Conservation (phyloP, 2,888 invertebrate species). For the Barypeithes pellucidus region DNA sequence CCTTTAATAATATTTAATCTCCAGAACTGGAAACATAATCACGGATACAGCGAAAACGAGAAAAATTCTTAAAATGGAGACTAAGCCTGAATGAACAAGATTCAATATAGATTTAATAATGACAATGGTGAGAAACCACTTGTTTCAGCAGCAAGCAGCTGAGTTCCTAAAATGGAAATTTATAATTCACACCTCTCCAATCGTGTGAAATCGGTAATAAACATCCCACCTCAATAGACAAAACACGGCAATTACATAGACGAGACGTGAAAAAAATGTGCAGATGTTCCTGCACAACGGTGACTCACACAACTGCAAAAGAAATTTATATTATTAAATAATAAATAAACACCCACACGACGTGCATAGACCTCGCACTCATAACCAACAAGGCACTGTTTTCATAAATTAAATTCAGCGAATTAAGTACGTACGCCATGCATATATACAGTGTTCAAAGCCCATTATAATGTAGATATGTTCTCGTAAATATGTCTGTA, state of each 20-base stretch:
- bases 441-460: constrained; percentile 52
- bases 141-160: too few species aligned
- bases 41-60: too few species aligned
- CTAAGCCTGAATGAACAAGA: too few species aligned
- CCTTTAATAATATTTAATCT: too few species aligned
- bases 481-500: constrained; percentile 53
- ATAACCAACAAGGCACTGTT: constrained; percentile 50
- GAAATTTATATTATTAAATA: constrained; percentile 42
- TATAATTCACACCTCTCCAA: too few species aligned
- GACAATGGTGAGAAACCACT: too few species aligned
- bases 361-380: constrained; percentile 38
- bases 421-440: constrained; percentile 52
- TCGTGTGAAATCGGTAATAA: too few species aligned
- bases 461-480: constrained; percentile 54
- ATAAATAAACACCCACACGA: constrained; percentile 49
- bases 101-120: too few species aligned
- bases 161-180: too few species aligned
- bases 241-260: neutral
- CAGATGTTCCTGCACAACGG: constrained; percentile 14
- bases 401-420: constrained; percentile 55
- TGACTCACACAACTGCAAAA: constrained; percentile 37
- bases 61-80: too few species aligned
- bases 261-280: neutral
- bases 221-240: too few species aligned
- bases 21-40: too few species aligned